Evolutionary conservation across 2,113 vertebrate genomes (phyloP), one percentile per base, ranked within the genome.

Genomic region (Climacteris rufus): DNA sequence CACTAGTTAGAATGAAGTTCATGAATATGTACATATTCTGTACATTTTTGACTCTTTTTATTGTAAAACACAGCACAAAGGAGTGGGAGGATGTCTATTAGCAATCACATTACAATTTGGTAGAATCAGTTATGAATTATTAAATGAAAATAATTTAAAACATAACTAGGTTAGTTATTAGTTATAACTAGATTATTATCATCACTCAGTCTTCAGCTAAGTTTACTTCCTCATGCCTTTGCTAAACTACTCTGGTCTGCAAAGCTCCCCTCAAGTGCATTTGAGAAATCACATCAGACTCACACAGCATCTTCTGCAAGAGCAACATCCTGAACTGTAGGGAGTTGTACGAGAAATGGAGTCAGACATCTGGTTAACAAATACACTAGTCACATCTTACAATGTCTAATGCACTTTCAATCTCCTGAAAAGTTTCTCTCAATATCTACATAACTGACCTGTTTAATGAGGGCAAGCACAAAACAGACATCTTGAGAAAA

Each of bases 381-480:
- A 87, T 8, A 35, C 0, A 13, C 15, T 14, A 33, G 22, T 44
- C 33, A 56, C 30, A 39, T 20, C 7, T 74, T 31, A 50, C 0
- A 2, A 31, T 2, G 15, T 31, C 11, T 53, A 33, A 24, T 15
- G 31, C 6, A 24, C 8, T 71, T 71, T 15, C 18, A 27, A 18
- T 11, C 35, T 23, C 16, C 39, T 42, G 27, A 54, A 53, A 44
- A 50, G 23, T 14, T 78, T 52, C 22, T 57, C 22, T 69, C 7
- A 22, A 14, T 11, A 45, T 6, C 8, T 39, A 3, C 2, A 1
- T 6, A 61, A 47, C 25, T 23, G 25, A 25, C 9, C 11, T 3
- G 1, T 59, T 65, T 49, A 61, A 45, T 0, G 0, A 83, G 13
- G 15, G 15, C 42, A 78, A 68, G 21, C 4, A 30, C 11, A 42